Conservation (phyloP, 2,797 vertebrate species). For the Poeciliopsis infans region DNA sequence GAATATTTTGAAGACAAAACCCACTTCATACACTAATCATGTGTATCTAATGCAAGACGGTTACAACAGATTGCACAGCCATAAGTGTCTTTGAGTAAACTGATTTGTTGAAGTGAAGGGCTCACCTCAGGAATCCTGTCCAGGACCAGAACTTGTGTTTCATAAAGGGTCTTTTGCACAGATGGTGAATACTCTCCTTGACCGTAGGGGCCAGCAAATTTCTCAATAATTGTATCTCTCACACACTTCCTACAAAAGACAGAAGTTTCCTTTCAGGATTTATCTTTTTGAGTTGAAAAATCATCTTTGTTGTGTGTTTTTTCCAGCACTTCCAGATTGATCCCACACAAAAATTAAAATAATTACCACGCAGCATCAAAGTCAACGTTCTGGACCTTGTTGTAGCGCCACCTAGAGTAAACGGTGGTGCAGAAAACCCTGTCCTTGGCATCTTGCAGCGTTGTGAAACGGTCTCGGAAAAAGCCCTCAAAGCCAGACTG, state of each 20-base stretch:
- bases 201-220: constrained; percentile 90
- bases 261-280: not conserved
- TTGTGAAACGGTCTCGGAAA: constrained; percentile 88
- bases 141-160: constrained; percentile 85
- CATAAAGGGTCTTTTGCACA: constrained; percentile 95
- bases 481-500: constrained; percentile 95
- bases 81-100: not conserved
- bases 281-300: not conserved
- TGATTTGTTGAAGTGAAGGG: not conserved
- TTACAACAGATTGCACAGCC: not conserved
- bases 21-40: not conserved
- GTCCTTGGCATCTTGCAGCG: constrained; percentile 88
- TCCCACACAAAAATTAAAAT: not conserved
- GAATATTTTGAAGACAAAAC: not conserved
- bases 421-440: constrained; percentile 91
- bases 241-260: constrained; percentile 81
- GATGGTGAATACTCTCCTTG: constrained; percentile 90
- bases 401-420: constrained; percentile 90
- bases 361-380: constrained; percentile 90
- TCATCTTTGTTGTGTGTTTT: not conserved
- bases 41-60: not conserved
- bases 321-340: not conserved
- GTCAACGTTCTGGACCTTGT: constrained; percentile 73
- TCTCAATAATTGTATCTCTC: constrained; percentile 86
- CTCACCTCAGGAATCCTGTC: constrained; percentile 85